A percentile compares a stretch with the other conserved stretches of the same genome.
Evolutionary conservation across 2,797 vertebrate genomes (phyloP).

Genomic region (Accipiter minullus): DNA sequence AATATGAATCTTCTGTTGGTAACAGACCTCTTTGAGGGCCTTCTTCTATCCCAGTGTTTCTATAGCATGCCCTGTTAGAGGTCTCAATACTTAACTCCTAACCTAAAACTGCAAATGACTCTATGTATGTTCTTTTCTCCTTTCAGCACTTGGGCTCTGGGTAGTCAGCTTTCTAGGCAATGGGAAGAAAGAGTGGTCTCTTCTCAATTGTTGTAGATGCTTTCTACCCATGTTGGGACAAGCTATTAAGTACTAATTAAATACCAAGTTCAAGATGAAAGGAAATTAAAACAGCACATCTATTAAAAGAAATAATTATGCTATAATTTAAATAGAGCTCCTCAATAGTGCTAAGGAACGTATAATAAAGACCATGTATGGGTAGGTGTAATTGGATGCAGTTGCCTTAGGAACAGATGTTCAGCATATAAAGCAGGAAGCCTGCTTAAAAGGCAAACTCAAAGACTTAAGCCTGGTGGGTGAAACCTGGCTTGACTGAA

Average conservation of each 20-base stretch:
- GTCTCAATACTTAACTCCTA: background rate
- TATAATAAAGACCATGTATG: conserved; percentile 1
- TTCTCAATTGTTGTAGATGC: background rate
- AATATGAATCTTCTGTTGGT: background rate
- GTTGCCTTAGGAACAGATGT: conserved; percentile 65
- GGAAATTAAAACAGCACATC: background rate
- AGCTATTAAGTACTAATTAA: background rate
- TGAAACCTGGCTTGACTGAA: background rate
- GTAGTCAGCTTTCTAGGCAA: background rate
- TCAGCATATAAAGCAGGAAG: conserved; percentile 13
- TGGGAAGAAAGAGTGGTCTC: background rate
- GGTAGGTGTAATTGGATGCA: conserved; percentile 62
- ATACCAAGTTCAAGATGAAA: background rate
- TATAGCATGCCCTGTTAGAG: background rate
- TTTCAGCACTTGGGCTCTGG: background rate
- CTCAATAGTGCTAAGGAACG: background rate
- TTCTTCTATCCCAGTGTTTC: background rate
- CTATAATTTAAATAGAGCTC: conserved; percentile 34
- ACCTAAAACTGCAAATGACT: background rate
- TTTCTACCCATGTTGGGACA: background rate
- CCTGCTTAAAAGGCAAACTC: conserved; percentile 1
- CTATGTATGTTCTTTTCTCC: background rate
- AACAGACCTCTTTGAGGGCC: background rate
- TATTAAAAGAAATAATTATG: conserved; percentile 60
- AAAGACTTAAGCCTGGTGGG: background rate